These are phyloP conservation scores for Machimus atricapillus DNA, from an alignment of 2,888 invertebrate genomes.

Conservation along the genomic window DNA sequence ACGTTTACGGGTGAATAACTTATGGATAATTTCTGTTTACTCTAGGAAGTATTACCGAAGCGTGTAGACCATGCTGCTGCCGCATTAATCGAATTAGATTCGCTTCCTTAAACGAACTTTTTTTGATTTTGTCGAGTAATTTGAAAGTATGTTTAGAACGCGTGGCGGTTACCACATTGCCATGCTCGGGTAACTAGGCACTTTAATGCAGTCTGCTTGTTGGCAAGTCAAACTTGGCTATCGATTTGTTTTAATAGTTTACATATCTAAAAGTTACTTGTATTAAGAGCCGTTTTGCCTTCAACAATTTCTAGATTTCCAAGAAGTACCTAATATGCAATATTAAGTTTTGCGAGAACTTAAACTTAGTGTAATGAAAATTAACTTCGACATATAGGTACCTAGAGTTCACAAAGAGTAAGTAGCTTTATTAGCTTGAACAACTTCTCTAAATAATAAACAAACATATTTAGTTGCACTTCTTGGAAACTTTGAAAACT, in stretches of 20 bases:
- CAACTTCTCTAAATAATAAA: too few relatives aligned
- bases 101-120: neutral
- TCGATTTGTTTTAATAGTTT: neutral
- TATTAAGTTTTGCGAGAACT: neutral
- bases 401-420: too few relatives aligned
- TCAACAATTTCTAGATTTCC: neutral
- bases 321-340: neutral
- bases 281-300: neutral
- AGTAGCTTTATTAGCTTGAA: too few relatives aligned
- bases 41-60: neutral
- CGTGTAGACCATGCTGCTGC: neutral
- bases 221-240: neutral
- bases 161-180: neutral
- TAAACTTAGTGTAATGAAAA: neutral
- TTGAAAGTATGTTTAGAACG: neutral
- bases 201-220: neutral
- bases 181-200: neutral
- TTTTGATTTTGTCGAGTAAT: neutral
- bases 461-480: too few relatives aligned
- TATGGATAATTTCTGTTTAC: neutral
- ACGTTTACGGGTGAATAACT: neutral
- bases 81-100: neutral
- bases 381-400: neutral
- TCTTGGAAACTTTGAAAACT: too few relatives aligned
- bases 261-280: neutral